Percentiles rank a stretch among this genome's conserved stretches.
Evolutionary conservation across 2,888 invertebrate genomes (phyloP).

Genomic region (Pachydiplax longipennis): DNA sequence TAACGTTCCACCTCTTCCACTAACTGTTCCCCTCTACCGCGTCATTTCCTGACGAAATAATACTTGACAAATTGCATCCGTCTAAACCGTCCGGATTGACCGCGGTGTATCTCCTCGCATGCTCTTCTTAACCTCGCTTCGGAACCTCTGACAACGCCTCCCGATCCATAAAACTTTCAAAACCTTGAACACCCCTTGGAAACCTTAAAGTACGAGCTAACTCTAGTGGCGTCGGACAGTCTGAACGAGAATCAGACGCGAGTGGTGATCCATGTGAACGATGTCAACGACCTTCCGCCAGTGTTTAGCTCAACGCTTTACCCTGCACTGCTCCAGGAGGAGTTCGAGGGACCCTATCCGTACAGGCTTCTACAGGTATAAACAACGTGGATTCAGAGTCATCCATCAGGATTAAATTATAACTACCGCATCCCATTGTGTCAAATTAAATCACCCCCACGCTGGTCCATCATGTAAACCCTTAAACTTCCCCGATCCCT

Average conservation of each 20-base stretch:
- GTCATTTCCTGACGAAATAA: background rate
- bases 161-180: background rate
- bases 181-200: background rate
- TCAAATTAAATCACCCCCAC: background rate
- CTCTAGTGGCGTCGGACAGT: slow-evolving; percentile 88
- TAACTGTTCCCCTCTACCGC: background rate
- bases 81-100: slow-evolving; percentile 12
- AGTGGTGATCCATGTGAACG: slow-evolving; percentile 81
- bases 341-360: slow-evolving; percentile 75
- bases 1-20: background rate
- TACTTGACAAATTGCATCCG: background rate
- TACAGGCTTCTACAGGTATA: slow-evolving; percentile 74
- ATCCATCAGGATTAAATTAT: background rate
- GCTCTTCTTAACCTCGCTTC: background rate
- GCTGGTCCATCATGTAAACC: background rate
- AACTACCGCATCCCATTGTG: background rate
- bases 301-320: slow-evolving; percentile 76
- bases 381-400: background rate
- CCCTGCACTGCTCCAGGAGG: slow-evolving; percentile 77
- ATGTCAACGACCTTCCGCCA: slow-evolving; percentile 91
- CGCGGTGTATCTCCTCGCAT: background rate
- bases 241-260: slow-evolving; percentile 87
- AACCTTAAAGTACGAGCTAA: slow-evolving; percentile 79
- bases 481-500: background rate
- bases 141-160: background rate